A percentile compares a stretch with the other conserved stretches of the same genome.
Evolutionary conservation across 1,140 invertebrate genomes (phyloP).

Genomic region (Eufriesea mexicana): DNA sequence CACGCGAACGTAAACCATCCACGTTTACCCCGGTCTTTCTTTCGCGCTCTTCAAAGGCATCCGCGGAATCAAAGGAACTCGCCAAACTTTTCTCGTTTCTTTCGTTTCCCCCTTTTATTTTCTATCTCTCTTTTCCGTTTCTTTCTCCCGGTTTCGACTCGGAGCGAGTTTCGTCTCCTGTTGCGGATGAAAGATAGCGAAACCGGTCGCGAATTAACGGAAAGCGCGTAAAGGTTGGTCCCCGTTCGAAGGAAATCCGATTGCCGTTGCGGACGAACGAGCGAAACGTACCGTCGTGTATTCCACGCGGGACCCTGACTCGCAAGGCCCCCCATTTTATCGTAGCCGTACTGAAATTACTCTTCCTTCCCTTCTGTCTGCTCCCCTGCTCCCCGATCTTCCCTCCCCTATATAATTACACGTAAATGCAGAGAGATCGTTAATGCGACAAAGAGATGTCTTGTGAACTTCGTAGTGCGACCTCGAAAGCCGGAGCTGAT

Average conservation of each 20-base stretch:
- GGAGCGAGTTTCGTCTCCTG: no score
- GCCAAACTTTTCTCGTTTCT: no score
- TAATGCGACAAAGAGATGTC: slow-evolving; percentile 69
- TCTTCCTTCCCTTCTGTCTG: neutral
- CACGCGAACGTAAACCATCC: no score
- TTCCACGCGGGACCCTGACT: neutral
- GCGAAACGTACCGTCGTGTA: neutral
- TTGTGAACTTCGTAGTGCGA: slow-evolving; percentile 82
- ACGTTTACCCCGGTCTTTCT: no score
- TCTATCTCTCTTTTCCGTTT: no score
- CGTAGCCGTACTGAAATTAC: slow-evolving; percentile 42
- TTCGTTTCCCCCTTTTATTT: no score
- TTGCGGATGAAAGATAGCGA: no score
- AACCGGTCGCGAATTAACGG: neutral
- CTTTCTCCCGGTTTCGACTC: no score
- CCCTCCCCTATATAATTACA: slow-evolving; percentile 46
- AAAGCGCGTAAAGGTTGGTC: neutral
- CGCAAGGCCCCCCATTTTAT: neutral
- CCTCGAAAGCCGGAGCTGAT: slow-evolving; percentile 93
- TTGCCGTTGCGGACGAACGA: neutral
- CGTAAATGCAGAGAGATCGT: slow-evolving; percentile 53
- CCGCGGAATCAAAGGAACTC: neutral
- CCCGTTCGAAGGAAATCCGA: neutral
- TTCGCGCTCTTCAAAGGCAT: neutral
- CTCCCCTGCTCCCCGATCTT: neutral